Evolutionary conservation across 2,113 vertebrate species (phyloP).

Genomic region (Petaurus breviceps): DNA sequence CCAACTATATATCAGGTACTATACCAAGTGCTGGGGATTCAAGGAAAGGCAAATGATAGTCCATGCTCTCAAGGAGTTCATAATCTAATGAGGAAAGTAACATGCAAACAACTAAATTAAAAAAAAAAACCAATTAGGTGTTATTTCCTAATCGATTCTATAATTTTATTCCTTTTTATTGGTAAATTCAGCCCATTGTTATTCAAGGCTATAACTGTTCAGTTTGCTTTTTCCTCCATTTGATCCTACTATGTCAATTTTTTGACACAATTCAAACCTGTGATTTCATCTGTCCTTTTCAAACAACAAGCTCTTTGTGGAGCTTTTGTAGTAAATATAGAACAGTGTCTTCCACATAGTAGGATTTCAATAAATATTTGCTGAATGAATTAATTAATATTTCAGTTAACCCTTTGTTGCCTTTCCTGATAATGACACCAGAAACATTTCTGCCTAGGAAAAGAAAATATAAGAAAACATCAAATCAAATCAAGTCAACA

Average conservation of each 20-base stretch:
- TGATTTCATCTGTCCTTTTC: background rate
- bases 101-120: background rate
- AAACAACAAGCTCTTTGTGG: background rate
- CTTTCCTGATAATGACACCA: background rate
- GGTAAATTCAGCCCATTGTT: background rate
- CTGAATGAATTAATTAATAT: background rate
- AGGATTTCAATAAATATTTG: background rate
- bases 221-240: background rate
- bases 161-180: background rate
- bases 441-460: background rate
- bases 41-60: background rate
- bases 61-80: background rate
- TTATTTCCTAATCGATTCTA: background rate
- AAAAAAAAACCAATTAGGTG: background rate
- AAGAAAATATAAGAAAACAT: background rate
- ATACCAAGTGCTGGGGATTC: background rate
- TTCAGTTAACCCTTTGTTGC: constrained; percentile 1
- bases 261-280: background rate
- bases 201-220: background rate
- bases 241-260: background rate
- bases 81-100: background rate
- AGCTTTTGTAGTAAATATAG: constrained; percentile 16
- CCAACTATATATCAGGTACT: background rate
- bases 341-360: background rate
- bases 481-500: too few relatives aligned